Evolutionary conservation across 2,113 vertebrate species (phyloP), one percentile per base, ranked within the genome.

Genomic region (Taxidea taxus): DNA sequence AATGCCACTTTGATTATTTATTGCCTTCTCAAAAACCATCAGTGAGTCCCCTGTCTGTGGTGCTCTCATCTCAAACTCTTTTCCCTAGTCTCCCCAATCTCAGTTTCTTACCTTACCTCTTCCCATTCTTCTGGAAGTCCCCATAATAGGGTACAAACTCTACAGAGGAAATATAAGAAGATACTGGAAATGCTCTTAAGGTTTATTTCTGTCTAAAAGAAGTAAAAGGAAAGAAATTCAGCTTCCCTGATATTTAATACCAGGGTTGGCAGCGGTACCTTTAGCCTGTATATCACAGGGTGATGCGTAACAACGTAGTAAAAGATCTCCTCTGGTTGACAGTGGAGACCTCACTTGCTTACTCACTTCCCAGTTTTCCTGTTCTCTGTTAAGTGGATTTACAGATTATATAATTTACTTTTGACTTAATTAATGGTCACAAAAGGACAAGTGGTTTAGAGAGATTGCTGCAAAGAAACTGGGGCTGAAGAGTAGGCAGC

Each of bases 401-500:
- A 25, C 92, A 96, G 95, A 96, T 98, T 93, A 88, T 93, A 92
- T 97, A 91, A 97, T 91, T 98, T 97, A 84, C 89, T 96, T 95
- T 96, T 96, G 97, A 95, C 94, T 96, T 97, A 97, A 97, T 96
- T 97, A 96, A 95, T 94, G 90, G 89, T 91, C 86, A 91, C 87
- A 94, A 85, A 94, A 94, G 93, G 89, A 87, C 68, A 94, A 96
- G 96, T 92, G 81, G 84, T 84, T 96, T 95, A 92, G 90, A 95
- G 90, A 91, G 94, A 77, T 81, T 44, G 78, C 92, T 70, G 31
- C 49, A 84, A 75, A 92, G 97, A 62, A 74, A 70, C 42, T n/a
- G 66, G 70, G 21, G 54, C 37, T 77, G 74, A 86, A 91, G 94
- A 94, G 85, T 78, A 20, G 34, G 74, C 54, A 96, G 84, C 54